phyloP scores from a whole-genome alignment of 2,888 invertebrate species.

The Aquatica leii region DNA sequence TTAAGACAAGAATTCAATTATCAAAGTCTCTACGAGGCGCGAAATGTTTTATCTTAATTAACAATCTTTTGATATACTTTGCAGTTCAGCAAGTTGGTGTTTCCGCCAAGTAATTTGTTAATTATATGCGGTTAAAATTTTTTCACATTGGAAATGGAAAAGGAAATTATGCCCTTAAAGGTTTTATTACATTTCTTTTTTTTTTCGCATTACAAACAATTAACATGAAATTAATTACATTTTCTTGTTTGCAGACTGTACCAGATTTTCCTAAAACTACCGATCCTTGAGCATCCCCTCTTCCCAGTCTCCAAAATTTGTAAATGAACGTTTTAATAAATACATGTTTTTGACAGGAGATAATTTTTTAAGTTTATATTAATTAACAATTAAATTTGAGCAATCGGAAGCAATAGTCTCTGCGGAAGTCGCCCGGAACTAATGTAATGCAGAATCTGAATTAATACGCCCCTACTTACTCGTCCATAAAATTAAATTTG shows the following conservation, averaged over 20 bases:
- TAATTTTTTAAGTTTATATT: background rate
- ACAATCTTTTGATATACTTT: constrained; percentile 43
- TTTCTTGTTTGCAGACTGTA: too few relatives aligned
- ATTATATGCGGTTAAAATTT: constrained; percentile 27
- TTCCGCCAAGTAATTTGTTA: constrained; percentile 29
- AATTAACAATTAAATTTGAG: constrained; percentile 22
- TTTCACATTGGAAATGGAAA: constrained; percentile 1
- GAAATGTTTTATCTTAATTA: constrained; percentile 48
- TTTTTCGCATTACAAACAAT: too few relatives aligned
- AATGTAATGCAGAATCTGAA: constrained; percentile 34
- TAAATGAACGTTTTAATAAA: too few relatives aligned
- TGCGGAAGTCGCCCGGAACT: constrained; percentile 34
- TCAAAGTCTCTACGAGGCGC: constrained; percentile 40
- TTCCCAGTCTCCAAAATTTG: too few relatives aligned
- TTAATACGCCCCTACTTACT: constrained; percentile 33
- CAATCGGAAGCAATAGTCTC: constrained; percentile 35
- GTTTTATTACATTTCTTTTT: too few relatives aligned
- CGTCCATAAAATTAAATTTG: constrained; percentile 28
- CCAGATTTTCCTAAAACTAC: too few relatives aligned
- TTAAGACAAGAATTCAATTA: constrained; percentile 38
- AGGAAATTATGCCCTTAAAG: too few relatives aligned
- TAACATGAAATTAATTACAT: too few relatives aligned
- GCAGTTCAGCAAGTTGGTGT: constrained; percentile 31
- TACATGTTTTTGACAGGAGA: too few relatives aligned
- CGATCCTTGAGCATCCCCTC: too few relatives aligned